Evolutionary conservation across 2,113 vertebrate species (phyloP), one percentile per base, ranked within the genome.

Genomic region (Hemichromis elongatus): DNA sequence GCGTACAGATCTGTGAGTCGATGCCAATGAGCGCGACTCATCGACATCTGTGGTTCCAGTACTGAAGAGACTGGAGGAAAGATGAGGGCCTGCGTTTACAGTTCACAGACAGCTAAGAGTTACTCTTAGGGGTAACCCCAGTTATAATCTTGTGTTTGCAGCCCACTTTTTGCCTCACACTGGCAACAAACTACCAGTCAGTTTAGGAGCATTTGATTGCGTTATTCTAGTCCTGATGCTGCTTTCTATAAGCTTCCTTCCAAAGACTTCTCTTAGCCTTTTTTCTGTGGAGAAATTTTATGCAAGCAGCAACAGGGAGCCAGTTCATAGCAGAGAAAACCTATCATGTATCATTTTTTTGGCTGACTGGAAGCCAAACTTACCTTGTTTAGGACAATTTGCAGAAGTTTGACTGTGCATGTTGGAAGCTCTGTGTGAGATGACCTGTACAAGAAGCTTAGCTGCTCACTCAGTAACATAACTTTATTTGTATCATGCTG

Each of bases 1-100:
- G 9, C 0, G n/a, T 21, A 40, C 35, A 5, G 61, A 40, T 40
- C 0, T 21, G 11, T 40, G 11, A 0, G n/a, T 40, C 1, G 2
- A 13, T 2, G 33, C 33, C 30, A 7, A n/a, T 3, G 59, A 63
- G 10, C 33, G 37, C 30, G 37, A 7, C 18, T 63, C 59, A 4
- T 37, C 59, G n/a, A n/a, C n/a, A n/a, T n/a, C n/a, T n/a, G 0
- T 63, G 33, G 61, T 33, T 63, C 11, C 59, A 3, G 28, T 37
- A 13, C 33, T 1, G 33, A 66, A 42, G 57, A 61, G 0, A 33
- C 37, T 16, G 1, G 63, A 42, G 63, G 37, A 42, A 24, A 68
- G 37, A 68, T 42, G 63, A 68, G 7, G 47, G 18, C 18, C 47
- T 52, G 19, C 7, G 7, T 42, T 68, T 24, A 42, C 33, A 37